Base-by-base conservation (phyloP, 2,113 vertebrate species). In the Pithys albifrons region DNA sequence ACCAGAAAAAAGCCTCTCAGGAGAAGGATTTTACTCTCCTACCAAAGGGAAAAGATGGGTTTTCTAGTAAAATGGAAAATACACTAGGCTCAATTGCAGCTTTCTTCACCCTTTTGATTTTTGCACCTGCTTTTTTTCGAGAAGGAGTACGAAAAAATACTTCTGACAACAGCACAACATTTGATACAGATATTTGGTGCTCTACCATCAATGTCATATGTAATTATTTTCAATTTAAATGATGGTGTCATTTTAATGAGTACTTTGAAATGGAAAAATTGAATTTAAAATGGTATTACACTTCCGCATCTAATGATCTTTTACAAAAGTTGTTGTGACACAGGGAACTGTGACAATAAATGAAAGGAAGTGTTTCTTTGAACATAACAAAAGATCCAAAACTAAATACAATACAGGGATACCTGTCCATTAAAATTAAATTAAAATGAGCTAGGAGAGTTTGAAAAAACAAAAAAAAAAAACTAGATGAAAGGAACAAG, bases 1-100 rank as follows among this genome's bases (percentile, higher is more conserved):
- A 96, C 94, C 82, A 96, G 96, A 85, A 91, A 92, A 91, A 94
- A 89, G 49, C 65, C 54, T 91, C 84, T 96, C 88, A 87, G 96
- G 77, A 89, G 76, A 81, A 96, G 66, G 85, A 15, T 90, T 96
- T 94, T 77, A 58, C 61, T 79, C 71, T 91, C 59, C 49, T 89
- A 55, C 78, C 29, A 78, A 96, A 93, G 31, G 19, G 17, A 22
- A 88, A 93, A 83, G 79, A 95, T 88, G 19, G 54, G 10, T 76
- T 88, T 86, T 70, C 51, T 64, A 93, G 89, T 83, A 95, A 95
- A 95, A 81, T 51, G 72, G 51, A 91, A 91, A 94, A 91, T 70
- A 87, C 64, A 73, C 84, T 84, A 75, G 10, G 29, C 57, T 86
- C 37, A 69, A 31, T 39, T 39, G 12, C 35, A 73, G 39, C 22